Base-by-base conservation (phyloP, 2,797 vertebrate species). In the Saxicola maurus region DNA sequence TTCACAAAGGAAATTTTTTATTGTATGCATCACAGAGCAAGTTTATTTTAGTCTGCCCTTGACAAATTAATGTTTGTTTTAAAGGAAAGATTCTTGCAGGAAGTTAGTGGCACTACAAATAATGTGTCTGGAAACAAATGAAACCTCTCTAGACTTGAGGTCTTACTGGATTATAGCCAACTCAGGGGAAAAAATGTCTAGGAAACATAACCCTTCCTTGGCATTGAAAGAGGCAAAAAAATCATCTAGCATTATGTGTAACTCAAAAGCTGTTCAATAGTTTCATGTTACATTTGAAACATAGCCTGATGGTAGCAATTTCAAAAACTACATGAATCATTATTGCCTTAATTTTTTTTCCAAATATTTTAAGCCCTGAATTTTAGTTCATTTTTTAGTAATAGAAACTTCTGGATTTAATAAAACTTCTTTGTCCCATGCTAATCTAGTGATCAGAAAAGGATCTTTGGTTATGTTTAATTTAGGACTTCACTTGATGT, bases 31-130 rank as follows among this genome's bases (percentile, higher is more conserved):
- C 19, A 27, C 61, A 68, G 51, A 75, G 13, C 14, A 65, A 65
- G 66, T 88, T 93, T 90, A 91, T 92, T 87, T 88, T 87, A 46
- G 57, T 56, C 57, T 89, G 61, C 19, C 51, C 46, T 89, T 87
- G 53, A 77, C 53, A 82, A 89, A 89, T 74, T 38, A 74, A 12
- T 80, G 25, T 77, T 91, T 94, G 19, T 71, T 77, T 92, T 80
- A 80, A 92, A 75, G 25, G 59, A 30, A 49, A 43, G 52, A 33
- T 69, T 72, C 45, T 66, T 81, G 11, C 48, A 75, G 49, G 74
- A 92, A 74, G 49, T 17, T 38, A 46, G 42, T 65, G 51, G 4
- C 9, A 86, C 28, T 86, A 57, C 38, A 83, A 73, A 79, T 78
- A 65, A 74, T 48, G 16, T 33, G 55, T 76, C 64, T 86, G 75